These are phyloP conservation scores for Onychorhynchus coronatus DNA, from an alignment of 2,113 vertebrate genomes.

Conservation along the genomic window DNA sequence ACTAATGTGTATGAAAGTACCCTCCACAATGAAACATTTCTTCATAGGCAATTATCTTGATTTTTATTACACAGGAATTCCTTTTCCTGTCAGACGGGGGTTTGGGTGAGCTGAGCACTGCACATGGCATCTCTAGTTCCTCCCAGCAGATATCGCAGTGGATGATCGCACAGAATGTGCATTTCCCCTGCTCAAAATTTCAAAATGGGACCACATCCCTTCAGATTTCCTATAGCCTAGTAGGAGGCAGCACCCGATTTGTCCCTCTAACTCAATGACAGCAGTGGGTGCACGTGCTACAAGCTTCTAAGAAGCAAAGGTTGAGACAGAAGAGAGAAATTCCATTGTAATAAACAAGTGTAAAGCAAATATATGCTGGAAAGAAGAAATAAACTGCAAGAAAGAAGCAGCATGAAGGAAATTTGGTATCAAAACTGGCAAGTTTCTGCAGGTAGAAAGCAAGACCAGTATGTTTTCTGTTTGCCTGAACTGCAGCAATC, in stretches of 20 bases:
- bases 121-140: conserved; percentile 19
- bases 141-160: background rate
- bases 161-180: conserved; percentile 33
- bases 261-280: background rate
- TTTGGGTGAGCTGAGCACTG: background rate
- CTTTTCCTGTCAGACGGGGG: conserved; percentile 37
- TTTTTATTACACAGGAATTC: conserved; percentile 70
- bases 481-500: background rate
- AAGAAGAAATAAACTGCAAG: background rate
- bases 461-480: background rate
- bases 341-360: background rate
- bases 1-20: conserved; percentile 31
- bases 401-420: background rate
- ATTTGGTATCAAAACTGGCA: background rate
- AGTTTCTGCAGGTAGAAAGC: background rate
- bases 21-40: conserved; percentile 8
- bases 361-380: background rate
- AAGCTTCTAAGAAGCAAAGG: background rate
- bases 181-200: conserved; percentile 30
- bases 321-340: background rate
- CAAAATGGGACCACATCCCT: background rate
- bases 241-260: background rate
- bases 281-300: background rate
- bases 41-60: conserved; percentile 52
- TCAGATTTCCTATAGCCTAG: background rate